Evolutionary conservation across 2,797 vertebrate species (phyloP).

Genomic region (Chaetophractus vellerosus): DNA sequence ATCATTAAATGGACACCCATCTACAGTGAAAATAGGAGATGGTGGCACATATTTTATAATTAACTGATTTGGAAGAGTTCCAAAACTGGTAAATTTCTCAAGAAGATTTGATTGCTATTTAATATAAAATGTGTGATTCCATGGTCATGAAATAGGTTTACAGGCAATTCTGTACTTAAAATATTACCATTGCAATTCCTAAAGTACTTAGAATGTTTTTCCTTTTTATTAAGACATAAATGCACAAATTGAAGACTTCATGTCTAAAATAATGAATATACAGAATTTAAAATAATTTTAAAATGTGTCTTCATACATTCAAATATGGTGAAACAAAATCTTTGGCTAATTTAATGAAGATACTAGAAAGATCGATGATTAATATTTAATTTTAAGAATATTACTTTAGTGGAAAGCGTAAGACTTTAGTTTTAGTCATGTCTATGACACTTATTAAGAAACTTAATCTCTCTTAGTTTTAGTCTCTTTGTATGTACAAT

Average conservation of each 20-base stretch:
- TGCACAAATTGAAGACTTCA: not conserved
- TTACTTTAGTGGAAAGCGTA: not conserved
- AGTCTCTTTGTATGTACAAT: not conserved
- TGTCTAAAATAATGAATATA: not conserved
- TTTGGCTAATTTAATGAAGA: not conserved
- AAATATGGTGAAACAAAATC: not conserved
- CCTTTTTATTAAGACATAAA: not conserved
- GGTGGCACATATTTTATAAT: not conserved
- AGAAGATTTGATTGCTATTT: not conserved
- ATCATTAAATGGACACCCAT: not conserved
- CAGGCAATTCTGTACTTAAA: not conserved
- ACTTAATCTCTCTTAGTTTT: not conserved
- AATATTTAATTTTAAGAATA: not conserved
- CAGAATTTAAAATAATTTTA: not conserved
- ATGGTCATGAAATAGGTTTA: not conserved
- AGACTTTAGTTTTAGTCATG: not conserved
- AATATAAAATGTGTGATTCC: not conserved
- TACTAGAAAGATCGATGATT: conserved; percentile 21
- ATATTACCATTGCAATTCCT: not conserved
- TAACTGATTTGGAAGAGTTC: not conserved
- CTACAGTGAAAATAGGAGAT: not conserved
- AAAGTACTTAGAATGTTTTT: not conserved
- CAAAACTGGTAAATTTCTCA: not conserved
- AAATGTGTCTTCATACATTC: not conserved
- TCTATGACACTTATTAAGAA: not conserved